phyloP scores from a whole-genome alignment of 2,888 invertebrate species.

The Xylota segnis region DNA sequence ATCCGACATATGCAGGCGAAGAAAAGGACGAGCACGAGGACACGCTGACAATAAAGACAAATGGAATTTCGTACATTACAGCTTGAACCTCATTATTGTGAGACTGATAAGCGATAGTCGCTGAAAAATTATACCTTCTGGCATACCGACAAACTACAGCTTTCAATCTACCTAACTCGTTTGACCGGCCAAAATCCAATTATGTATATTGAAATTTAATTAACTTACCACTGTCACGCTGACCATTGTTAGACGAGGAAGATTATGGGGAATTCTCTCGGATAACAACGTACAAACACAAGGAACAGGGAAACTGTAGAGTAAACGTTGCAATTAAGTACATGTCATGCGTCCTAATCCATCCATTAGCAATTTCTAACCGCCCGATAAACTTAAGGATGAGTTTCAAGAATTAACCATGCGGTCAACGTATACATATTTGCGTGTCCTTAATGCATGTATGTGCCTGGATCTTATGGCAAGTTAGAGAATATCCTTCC shows the following conservation, averaged over 20 bases:
- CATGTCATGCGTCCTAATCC: slow-evolving; percentile 43
- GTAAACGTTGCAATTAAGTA: slow-evolving; percentile 39
- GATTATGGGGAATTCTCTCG: slow-evolving; percentile 12
- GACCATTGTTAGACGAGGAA: neutral
- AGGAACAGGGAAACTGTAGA: neutral
- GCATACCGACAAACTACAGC: neutral
- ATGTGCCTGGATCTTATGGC: neutral
- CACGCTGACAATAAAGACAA: neutral
- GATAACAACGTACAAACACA: neutral
- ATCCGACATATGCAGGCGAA: neutral
- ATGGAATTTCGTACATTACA: neutral
- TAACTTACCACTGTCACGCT: slow-evolving; percentile 4
- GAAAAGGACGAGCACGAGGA: neutral
- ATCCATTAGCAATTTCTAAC: slow-evolving; percentile 38
- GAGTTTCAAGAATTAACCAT: slow-evolving; percentile 15
- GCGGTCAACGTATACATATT: slow-evolving; percentile 18
- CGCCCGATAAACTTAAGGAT: slow-evolving; percentile 20
- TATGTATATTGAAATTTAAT: slow-evolving; percentile 38
- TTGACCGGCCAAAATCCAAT: neutral
- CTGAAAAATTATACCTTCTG: neutral
- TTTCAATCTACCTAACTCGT: neutral
- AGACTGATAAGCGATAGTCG: neutral
- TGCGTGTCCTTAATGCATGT: neutral
- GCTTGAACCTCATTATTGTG: neutral
- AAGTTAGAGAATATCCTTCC: too few species aligned